Evolutionary conservation across 2,113 vertebrate genomes (phyloP).

Genomic region (Brachyhypopomus gauderio): DNA sequence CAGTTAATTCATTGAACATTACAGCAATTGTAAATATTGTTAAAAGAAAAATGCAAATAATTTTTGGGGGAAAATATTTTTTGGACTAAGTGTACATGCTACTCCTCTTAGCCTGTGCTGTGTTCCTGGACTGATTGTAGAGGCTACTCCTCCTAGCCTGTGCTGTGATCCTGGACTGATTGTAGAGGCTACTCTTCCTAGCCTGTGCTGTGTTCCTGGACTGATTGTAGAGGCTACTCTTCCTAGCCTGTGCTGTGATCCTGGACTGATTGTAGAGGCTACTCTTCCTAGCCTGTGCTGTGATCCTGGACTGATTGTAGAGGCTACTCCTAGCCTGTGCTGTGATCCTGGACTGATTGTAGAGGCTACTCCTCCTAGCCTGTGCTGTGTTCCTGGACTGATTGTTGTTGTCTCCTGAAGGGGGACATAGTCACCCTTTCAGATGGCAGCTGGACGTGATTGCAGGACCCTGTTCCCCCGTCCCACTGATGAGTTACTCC

Average conservation of each 20-base stretch:
- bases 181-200: constrained; percentile 50
- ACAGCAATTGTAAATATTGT: too few relatives aligned
- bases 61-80: too few relatives aligned
- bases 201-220: constrained; percentile 60
- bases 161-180: constrained; percentile 36
- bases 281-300: too few relatives aligned
- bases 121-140: constrained; percentile 65
- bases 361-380: constrained; percentile 58
- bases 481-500: too few relatives aligned
- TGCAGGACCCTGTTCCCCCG: constrained; percentile 60
- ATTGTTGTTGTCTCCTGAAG: constrained; percentile 76
- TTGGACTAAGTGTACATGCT: background rate
- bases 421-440: constrained; percentile 71
- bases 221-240: too few relatives aligned
- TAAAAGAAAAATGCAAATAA: too few relatives aligned
- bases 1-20: too few relatives aligned
- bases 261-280: too few relatives aligned
- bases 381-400: constrained; percentile 67
- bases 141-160: constrained; percentile 54
- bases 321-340: constrained; percentile 58
- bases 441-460: constrained; percentile 59
- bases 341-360: constrained; percentile 40
- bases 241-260: too few relatives aligned
- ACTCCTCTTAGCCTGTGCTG: constrained; percentile 59
- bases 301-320: constrained; percentile 65